phyloP scores from a whole-genome alignment of 2,113 vertebrate genomes.

The Apaloderma vittatum region DNA sequence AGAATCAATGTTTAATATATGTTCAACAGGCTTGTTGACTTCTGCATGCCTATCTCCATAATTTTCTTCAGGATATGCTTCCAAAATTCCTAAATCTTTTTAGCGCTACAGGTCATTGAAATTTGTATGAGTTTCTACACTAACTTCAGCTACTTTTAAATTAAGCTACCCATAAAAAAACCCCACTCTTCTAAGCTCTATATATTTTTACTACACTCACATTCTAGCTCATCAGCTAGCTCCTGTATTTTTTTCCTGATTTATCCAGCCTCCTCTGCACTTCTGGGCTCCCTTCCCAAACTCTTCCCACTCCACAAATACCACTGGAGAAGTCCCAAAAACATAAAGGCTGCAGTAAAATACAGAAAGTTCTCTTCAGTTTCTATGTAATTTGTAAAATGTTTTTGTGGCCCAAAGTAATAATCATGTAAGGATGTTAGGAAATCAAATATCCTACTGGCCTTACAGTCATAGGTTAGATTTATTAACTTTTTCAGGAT shows the following conservation, averaged over 20 bases:
- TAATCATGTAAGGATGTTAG: not conserved
- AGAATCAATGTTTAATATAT: not conserved
- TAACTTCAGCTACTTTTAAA: conserved; percentile 43
- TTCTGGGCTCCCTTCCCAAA: conserved; percentile 52
- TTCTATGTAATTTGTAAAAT: not conserved
- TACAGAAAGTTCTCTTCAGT: conserved; percentile 11
- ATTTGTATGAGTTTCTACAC: not conserved
- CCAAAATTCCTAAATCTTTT: not conserved
- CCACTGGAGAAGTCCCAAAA: conserved; percentile 18
- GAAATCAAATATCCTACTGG: not conserved
- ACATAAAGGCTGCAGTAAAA: conserved; percentile 31
- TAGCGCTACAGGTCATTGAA: conserved; percentile 7
- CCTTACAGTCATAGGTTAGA: not conserved
- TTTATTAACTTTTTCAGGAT: not conserved
- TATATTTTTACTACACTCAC: conserved; percentile 37
- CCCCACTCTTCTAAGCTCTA: not conserved
- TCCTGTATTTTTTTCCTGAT: conserved; percentile 22
- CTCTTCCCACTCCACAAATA: conserved; percentile 41
- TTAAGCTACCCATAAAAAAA: not conserved
- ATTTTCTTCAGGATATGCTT: not conserved
- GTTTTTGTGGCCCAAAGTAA: not conserved
- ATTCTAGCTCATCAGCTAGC: conserved; percentile 9
- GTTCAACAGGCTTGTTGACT: not conserved
- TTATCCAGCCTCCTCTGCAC: conserved; percentile 36
- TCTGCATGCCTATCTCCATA: not conserved